These are phyloP conservation scores for Macquaria ambigua DNA, from an alignment of 2,113 vertebrate genomes.

Conservation along the genomic window DNA sequence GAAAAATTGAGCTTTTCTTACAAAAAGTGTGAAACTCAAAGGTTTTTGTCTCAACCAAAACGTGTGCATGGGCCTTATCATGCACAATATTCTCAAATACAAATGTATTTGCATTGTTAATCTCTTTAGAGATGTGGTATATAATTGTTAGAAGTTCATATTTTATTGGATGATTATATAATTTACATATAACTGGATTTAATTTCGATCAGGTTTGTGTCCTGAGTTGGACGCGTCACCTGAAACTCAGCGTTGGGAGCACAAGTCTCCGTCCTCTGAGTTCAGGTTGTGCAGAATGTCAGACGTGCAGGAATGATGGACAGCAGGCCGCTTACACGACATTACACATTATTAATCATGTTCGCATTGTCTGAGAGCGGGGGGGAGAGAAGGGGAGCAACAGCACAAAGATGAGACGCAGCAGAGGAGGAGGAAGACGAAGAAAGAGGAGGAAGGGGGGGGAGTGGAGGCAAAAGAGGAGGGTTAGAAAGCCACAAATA, in stretches of 20 bases:
- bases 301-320: constrained; percentile 67
- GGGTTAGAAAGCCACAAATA: constrained; percentile 92
- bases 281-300: constrained; percentile 65
- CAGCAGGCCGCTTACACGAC: constrained; percentile 73
- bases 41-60: background rate
- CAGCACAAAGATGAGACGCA: constrained; percentile 68
- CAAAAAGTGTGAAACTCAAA: constrained; percentile 10
- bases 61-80: background rate
- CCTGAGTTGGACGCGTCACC: background rate
- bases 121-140: background rate
- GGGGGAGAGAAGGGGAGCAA: constrained; percentile 43
- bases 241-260: background rate
- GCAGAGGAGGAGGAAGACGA: constrained; percentile 74
- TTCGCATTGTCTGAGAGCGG: constrained; percentile 62
- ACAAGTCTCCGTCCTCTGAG: constrained; percentile 13
- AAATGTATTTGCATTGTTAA: background rate
- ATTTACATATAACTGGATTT: background rate
- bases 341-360: constrained; percentile 85
- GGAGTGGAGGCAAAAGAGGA: constrained; percentile 74
- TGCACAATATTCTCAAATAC: background rate
- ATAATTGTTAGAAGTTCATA: background rate
- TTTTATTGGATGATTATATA: background rate
- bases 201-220: background rate
- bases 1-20: background rate
- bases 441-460: constrained; percentile 71